Evolutionary conservation across 2,888 invertebrate species (phyloP), one percentile per base, ranked within the genome.

Genomic region (Cephus pygmeus): DNA sequence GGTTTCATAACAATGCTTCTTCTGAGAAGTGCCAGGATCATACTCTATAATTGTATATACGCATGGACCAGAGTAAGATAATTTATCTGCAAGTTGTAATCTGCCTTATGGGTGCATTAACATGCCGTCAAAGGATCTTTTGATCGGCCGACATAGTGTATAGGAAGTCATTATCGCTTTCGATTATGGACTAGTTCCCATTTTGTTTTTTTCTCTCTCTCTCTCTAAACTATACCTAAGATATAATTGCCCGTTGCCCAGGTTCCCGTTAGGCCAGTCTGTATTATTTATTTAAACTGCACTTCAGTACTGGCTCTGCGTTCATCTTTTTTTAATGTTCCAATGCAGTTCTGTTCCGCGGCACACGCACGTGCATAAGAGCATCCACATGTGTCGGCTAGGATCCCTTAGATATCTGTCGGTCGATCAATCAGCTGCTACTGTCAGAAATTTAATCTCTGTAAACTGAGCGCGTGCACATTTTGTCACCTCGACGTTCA

Each of bases 381-480:
- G 23, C 56, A 23, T 9, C 56, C 56, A 23, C 56, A 56, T 23
- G 56, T 15, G 56, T 56, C 56, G 71, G 31, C 23, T n/a, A 71
- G 71, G 71, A 71, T 71, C 71, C 31, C 71, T 34, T 30, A 56
- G 69, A 78, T 78, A 78, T 78, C 78, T 78, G 71, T 71, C 75
- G 73, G 36, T 68, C 78, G 78, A 78, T 78, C 78, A 75, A 78
- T 78, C 78, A 78, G 78, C 78, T 78, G 78, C 78, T 78, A 78
- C 78, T 78, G 78, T 78, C 78, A 78, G 35, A 76, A 76, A 69
- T 71, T 34, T 78, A 78, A 78, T 78, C 78, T 78, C 78, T 76
- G 78, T 78, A 78, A 78, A 78, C 78, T 73, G 69, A 77, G 69
- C 75, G 36, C 73, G 40, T 40, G 73, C 78, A 73, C 75, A 73